These are phyloP conservation scores for Sorex maritimensis DNA, from an alignment of 2,797 vertebrate genomes.

Conservation along the genomic window DNA sequence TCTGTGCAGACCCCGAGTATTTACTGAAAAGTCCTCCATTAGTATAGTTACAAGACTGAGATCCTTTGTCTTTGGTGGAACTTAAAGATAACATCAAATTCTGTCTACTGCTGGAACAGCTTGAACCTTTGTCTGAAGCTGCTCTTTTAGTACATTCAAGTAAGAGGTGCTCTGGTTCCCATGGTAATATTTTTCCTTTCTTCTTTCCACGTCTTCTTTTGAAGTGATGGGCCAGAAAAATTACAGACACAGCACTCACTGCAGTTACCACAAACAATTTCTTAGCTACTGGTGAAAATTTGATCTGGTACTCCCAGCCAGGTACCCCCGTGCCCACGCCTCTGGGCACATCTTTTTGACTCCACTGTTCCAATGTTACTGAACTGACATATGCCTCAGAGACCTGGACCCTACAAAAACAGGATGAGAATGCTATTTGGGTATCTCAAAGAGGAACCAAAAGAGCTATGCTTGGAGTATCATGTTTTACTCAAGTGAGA, in stretches of 20 bases:
- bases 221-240: slow-evolving; percentile 96
- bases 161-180: slow-evolving; percentile 92
- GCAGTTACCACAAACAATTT: slow-evolving; percentile 95
- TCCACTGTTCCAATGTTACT: too few species aligned
- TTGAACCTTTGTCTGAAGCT: slow-evolving; percentile 92
- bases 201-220: slow-evolving; percentile 95
- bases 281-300: slow-evolving; percentile 93
- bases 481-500: too few species aligned
- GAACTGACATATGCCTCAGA: too few species aligned
- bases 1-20: slow-evolving; percentile 95
- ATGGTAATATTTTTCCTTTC: slow-evolving; percentile 91
- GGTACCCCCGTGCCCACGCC: too few species aligned
- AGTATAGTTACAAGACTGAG: slow-evolving; percentile 91
- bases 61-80: slow-evolving; percentile 92
- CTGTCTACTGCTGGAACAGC: slow-evolving; percentile 92
- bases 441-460: too few species aligned
- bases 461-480: too few species aligned
- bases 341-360: too few species aligned
- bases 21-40: slow-evolving; percentile 93
- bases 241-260: slow-evolving; percentile 94
- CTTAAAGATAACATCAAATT: slow-evolving; percentile 94
- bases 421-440: too few species aligned
- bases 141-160: slow-evolving; percentile 91
- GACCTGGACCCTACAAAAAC: too few species aligned
- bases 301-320: slow-evolving; percentile 91